Evolutionary conservation across 2,797 vertebrate species (phyloP), one percentile per base, ranked within the genome.

Genomic region (Sparus aurata): DNA sequence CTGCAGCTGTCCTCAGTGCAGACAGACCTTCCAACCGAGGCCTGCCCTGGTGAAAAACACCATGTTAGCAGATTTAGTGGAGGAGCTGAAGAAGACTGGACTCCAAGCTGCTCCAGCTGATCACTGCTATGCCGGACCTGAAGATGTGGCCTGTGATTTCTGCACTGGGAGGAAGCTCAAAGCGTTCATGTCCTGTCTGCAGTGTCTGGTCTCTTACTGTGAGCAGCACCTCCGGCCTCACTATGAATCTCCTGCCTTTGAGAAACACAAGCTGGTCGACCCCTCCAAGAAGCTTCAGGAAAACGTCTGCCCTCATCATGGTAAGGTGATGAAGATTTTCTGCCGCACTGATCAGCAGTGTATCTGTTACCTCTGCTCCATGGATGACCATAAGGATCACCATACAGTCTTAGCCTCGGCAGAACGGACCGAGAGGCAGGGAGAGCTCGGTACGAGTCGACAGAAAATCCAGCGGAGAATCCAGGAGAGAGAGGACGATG

Each of bases 1-100:
- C 50, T 11, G 65, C 60, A 73, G 73, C 50, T 84, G 82, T 0
- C 82, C 77, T 43, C 82, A 80, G 69, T 84, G 77, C 57, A 70
- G 76, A 46, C 53, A 77, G 45, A 57, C 7, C 5, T 64, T 80
- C 22, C 4, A 0, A 45, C 50, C 18, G 23, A 80, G 77, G 34
- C 60, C 77, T 46, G 66, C 2, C n/a, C 57, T 78, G 66, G 47
- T 71, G 50, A 81, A 27, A 74, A 81, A 81, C 78, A 85, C 70
- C 5, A 45, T 70, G 43, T 46, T 80, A 4, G 64, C 65, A 70
- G 77, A 80, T 57, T 66, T 84, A 65, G 65, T 66, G 60, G 73
- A 80, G 49, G 73, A 76, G 18, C 16, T 73, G 69, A 69, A 69
- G 69, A 66, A 9, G 30, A 69, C 58, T 0, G 74, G 38, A 70